Evolutionary conservation across 2,113 vertebrate species (phyloP), one percentile per base, ranked within the genome.

Genomic region (Miniopterus natalensis): DNA sequence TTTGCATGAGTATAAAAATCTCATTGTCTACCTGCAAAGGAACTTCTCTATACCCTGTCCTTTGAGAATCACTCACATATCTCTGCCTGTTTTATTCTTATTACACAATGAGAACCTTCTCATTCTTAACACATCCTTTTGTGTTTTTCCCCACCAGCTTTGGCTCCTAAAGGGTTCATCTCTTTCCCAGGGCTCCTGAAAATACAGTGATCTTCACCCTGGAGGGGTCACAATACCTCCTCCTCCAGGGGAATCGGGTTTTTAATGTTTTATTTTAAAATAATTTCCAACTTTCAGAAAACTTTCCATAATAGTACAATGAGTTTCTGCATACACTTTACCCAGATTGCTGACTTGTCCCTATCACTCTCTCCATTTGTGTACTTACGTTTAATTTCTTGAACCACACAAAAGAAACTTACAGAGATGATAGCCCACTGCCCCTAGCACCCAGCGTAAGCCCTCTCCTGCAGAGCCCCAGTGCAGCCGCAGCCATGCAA

Each of bases 241-340:
- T 6, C 11, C 6, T 49, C 42, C 17, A 31, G n/a, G 29, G 91
- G 3, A 84, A 36, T 74, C 79, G 73, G n/a, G 51, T 59, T 57
- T 90, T 90, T 36, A 84, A 90, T 84, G 47, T 51, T 84, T 95
- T 85, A 59, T 70, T 61, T 75, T 75, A 79, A 90, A 70, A 68
- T 55, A 55, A 53, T 88, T 91, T 91, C 63, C 84, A 42, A n/a
- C 36, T 70, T 93, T 75, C 21, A 45, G 59, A 86, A 80, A 73
- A 63, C 13, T 14, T 63, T 75, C 25, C 73, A 0, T 66, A 75
- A 65, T 18, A 12, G 31, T 15, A 25, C 18, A 74, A 0, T 68
- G 40, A 77, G 10, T 47, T 66, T 18, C 51, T 78, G 75, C 0
- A 12, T 49, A 31, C 18, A 21, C 18, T 61, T 77, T 12, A 57